These are phyloP conservation scores for Grammatotria lemairii DNA, from an alignment of 2,113 vertebrate genomes.

Conservation along the genomic window DNA sequence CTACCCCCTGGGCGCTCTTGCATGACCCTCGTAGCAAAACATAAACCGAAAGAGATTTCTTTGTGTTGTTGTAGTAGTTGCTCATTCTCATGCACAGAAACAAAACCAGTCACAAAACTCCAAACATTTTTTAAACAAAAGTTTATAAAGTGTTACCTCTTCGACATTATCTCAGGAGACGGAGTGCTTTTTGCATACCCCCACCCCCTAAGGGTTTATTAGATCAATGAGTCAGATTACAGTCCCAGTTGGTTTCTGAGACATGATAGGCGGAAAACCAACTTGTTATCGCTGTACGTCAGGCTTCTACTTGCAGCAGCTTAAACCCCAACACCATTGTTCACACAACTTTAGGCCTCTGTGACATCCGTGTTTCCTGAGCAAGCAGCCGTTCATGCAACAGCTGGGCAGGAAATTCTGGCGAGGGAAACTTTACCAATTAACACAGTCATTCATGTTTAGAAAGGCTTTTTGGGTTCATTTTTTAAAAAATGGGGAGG, in stretches of 20 bases:
- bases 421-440: background rate
- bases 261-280: background rate
- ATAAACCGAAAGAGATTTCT: background rate
- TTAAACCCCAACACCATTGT: background rate
- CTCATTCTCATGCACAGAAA: background rate
- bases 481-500: background rate
- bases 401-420: background rate
- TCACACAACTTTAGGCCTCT: background rate
- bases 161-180: background rate
- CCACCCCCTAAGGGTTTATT: background rate
- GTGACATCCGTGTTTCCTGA: background rate
- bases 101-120: background rate
- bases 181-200: background rate
- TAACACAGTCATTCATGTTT: background rate
- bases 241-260: background rate
- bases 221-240: background rate
- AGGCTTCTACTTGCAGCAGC: background rate
- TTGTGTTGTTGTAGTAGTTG: background rate
- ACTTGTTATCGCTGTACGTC: conserved; percentile 15
- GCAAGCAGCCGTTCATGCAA: background rate
- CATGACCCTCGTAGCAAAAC: background rate
- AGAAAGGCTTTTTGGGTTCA: background rate
- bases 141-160: background rate
- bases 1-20: background rate
- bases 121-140: background rate